Base-by-base conservation (phyloP, 2,888 invertebrate species). In the Stenchaetothrips biformis region DNA sequence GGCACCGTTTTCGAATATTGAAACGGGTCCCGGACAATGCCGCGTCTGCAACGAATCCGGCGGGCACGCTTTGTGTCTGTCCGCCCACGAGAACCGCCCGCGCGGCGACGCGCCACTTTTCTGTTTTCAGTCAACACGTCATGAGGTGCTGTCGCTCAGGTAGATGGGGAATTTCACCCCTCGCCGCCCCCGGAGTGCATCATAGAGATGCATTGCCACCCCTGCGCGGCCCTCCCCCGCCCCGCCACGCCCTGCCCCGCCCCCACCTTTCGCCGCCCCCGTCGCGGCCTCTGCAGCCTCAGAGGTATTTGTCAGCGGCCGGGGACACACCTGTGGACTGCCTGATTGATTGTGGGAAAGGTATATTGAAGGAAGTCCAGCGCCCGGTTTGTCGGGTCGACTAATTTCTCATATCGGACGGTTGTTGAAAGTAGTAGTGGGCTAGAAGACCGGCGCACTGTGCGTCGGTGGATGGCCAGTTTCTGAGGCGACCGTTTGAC, bases 71-170 rank as follows among this genome's bases (percentile, higher is more conserved):
- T 37, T 37, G 59, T 59, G 59, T 59, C 59, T 53, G 16, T 53
- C 53, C 16, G 13, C 53, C 53, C 53, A 53, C 13, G 13, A 53
- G 53, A 16, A 53, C 6, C 59, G 16, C 59, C 59, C 59, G 59
- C 59, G 18, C 59, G 18, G 13, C 59, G 16, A 53, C 53, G 37
- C 37, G 59, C 59, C 59, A 18, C 59, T 59, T 59, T 59, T 59
- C 67, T 74, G 67, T 74, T 74, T 74, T 74, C 67, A 74, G 67
- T 74, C 67, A 74, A 74, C 67, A 25, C 67, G 67, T 74, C 67
- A 25, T 11, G 25, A 16, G 53, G 13, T 59, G 7, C 67, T 25
- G 67, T 2, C 8, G 67, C 67, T 9, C 67, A 74, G 67, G 67
- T 74, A 74, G 25, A 74, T 74, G 67, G 67, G 25, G 67, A 74